Evolutionary conservation across 2,113 vertebrate species (phyloP).

Genomic region (Daubentonia madagascariensis): DNA sequence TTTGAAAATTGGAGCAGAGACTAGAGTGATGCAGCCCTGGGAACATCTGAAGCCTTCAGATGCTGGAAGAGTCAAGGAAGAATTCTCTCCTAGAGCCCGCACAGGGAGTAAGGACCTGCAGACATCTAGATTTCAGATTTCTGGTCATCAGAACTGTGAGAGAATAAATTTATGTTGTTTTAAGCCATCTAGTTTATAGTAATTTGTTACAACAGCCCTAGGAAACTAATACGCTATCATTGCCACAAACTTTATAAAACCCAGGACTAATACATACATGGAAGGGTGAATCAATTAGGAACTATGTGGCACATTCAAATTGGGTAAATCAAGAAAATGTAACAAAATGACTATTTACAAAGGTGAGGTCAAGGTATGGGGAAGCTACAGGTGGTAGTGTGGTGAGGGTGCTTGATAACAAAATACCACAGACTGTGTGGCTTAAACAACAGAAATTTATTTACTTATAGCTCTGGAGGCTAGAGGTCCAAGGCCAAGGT

Average conservation of each 20-base stretch:
- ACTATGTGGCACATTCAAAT: neutral
- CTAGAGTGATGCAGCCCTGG: fast-evolving
- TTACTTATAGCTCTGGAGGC: neutral
- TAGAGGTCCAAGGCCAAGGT: neutral
- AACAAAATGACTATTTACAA: neutral
- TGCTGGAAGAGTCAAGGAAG: fast-evolving
- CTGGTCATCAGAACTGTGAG: neutral
- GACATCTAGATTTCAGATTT: neutral
- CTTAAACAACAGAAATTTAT: neutral
- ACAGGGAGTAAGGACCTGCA: fast-evolving
- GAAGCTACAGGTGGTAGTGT: neutral
- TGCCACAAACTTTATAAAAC: neutral
- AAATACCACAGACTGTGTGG: neutral
- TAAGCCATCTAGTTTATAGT: neutral
- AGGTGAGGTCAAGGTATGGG: neutral
- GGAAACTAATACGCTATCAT: neutral
- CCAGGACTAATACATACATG: neutral
- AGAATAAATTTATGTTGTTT: neutral
- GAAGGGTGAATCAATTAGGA: neutral
- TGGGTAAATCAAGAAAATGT: neutral
- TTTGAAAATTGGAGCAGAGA: neutral
- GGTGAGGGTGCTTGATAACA: neutral
- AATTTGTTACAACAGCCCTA: neutral
- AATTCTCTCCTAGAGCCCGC: neutral
- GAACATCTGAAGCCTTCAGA: neutral